These are phyloP conservation scores for Tetraodon nigroviridis DNA, from an alignment of 2,113 vertebrate species.

Conservation along the genomic window DNA sequence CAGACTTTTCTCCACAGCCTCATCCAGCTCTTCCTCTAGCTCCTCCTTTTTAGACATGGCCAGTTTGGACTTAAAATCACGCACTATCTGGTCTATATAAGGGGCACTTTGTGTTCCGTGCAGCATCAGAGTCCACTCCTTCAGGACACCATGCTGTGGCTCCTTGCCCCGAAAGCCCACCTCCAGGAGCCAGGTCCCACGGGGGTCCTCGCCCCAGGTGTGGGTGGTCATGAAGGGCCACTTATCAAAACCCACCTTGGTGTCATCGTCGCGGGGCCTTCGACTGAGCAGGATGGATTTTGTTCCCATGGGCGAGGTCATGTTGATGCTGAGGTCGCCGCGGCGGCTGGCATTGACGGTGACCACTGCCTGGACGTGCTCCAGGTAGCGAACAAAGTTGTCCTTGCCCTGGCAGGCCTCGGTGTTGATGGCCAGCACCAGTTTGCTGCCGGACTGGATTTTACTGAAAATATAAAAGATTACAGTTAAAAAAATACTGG, in stretches of 20 bases:
- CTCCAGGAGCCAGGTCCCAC: conserved; percentile 93
- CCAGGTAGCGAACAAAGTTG: conserved; percentile 97
- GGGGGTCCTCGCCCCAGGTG: conserved; percentile 97
- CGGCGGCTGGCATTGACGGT: conserved; percentile 90
- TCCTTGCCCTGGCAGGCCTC: conserved; percentile 92
- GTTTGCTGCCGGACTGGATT: conserved; percentile 83
- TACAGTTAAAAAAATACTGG: too few species aligned
- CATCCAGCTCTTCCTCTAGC: conserved; percentile 95
- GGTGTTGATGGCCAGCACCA: conserved; percentile 83
- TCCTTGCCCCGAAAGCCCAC: conserved; percentile 83
- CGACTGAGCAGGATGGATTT: conserved; percentile 96
- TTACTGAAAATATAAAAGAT: conserved; percentile 71
- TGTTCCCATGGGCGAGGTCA: conserved; percentile 98
- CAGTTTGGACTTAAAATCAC: conserved; percentile 98
- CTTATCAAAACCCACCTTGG: conserved; percentile 98
- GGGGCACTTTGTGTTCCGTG: conserved; percentile 97
- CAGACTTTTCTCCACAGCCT: conserved; percentile 94
- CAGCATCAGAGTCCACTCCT: conserved; percentile 98
- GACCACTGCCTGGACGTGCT: conserved; percentile 94
- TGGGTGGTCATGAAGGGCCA: conserved; percentile 99
- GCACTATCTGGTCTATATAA: conserved; percentile 97
- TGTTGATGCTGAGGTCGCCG: conserved; percentile 95
- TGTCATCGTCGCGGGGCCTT: conserved; percentile 89
- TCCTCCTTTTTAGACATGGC: conserved; percentile 99
- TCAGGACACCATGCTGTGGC: conserved; percentile 86